These are phyloP conservation scores for Epistrophe eligans DNA, from an alignment of 2,888 invertebrate genomes.

Conservation along the genomic window DNA sequence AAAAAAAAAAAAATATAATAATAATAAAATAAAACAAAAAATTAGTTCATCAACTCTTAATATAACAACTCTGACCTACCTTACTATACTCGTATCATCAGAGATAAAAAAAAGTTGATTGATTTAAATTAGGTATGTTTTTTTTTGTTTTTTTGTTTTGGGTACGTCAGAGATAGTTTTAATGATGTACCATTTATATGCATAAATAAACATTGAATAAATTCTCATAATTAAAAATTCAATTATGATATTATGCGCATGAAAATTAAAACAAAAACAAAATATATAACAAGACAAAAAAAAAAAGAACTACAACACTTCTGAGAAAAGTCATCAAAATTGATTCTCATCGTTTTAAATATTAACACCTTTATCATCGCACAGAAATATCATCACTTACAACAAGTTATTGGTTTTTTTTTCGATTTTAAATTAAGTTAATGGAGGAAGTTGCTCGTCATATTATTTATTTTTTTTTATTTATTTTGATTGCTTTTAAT, in stretches of 20 bases:
- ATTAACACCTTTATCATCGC: slow-evolving; percentile 1
- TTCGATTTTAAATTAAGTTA: neutral
- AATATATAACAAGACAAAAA: neutral
- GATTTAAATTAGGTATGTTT: neutral
- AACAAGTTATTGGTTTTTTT: neutral
- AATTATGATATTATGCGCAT: slow-evolving; percentile 22
- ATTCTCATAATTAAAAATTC: slow-evolving; percentile 16
- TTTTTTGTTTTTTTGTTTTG: neutral
- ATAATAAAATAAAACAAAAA: neutral
- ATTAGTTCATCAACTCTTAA: slow-evolving; percentile 1
- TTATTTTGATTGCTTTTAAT: neutral
- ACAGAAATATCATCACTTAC: neutral
- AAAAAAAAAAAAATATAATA: neutral
- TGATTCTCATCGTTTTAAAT: neutral
- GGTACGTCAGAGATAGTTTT: neutral
- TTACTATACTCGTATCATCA: neutral
- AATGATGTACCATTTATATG: slow-evolving; percentile 15
- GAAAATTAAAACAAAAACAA: slow-evolving; percentile 19
- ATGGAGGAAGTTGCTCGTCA: neutral
- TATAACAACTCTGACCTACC: slow-evolving; percentile 9
- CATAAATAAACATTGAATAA: slow-evolving; percentile 16
- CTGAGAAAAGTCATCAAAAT: slow-evolving; percentile 16
- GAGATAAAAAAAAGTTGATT: neutral
- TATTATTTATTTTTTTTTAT: neutral
- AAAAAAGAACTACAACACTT: neutral